Base-by-base conservation (phyloP, 2,797 vertebrate species). In the Brachymystax lenok region DNA sequence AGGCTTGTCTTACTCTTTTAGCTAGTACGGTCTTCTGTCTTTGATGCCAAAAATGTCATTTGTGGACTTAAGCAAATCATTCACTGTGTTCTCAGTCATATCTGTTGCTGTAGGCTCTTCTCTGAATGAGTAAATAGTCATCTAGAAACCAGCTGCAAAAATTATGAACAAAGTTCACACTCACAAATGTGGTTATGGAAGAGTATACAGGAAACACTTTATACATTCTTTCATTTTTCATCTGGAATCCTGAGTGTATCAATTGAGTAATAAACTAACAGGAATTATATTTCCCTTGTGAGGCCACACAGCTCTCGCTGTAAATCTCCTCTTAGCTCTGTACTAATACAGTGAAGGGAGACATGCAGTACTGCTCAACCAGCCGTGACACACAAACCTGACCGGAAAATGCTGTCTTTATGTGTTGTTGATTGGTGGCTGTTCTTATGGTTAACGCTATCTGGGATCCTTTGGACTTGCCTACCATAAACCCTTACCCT, bases 221-320 rank as follows among this genome's bases (percentile, higher is more conserved):
- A 33, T 52, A 54, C 70, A 19, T 54, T 73, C 10, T 73, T 12
- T 33, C n/a, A 35, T 46, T n/a, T 61, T 73, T 35, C 19, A 33
- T 21, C 54, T 30, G 35, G 8, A 10, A 40, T 14, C 30, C 10
- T 13, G 24, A 24, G 3, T 50, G 70, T 72, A 56, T 56, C 27
- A 33, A 67, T 68, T 50, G 74, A 68, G 74, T 54, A 67, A 68
- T 67, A 67, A 75, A 28, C 21, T 50, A 30, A 19, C 24, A 33
- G 33, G 63, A 67, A 67, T 30, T 16, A 30, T 75, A 21, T 75
- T 30, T 75, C 74, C 63, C 73, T 7, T 8, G 21, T 33, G 74
- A 67, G 17, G 63, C 12, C 19, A 27, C 35, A 68, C 74, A n/a
- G 74, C 63, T 51, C 16, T 28, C 24, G 30, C 24, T 66, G 8